Conservation (phyloP, 1,140 invertebrate genomes). For the Chlorops oryzae region DNA sequence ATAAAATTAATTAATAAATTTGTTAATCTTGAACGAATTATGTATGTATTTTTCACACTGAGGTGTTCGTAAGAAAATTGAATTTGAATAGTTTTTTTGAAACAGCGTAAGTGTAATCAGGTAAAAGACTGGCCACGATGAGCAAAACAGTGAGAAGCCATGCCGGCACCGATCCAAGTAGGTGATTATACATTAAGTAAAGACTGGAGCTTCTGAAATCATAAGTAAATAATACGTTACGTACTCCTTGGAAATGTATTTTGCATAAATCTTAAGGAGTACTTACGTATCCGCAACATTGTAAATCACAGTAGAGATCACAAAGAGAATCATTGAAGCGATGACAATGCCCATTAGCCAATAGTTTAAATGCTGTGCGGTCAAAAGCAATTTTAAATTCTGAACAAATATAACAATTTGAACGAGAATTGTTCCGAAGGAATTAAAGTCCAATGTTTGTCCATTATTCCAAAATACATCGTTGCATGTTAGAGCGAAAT, state of each 20-base stretch:
- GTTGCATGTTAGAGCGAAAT: constrained; percentile 36
- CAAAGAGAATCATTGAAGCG: constrained; percentile 55
- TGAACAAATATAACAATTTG: constrained; percentile 50
- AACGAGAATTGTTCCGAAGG: constrained; percentile 51
- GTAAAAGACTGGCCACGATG: constrained; percentile 52
- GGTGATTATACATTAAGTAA: constrained; percentile 54
- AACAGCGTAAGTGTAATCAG: too few relatives aligned
- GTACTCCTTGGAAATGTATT: neutral
- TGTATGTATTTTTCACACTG: too few relatives aligned
- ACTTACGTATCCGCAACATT: constrained; percentile 53
- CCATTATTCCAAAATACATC: constrained; percentile 45
- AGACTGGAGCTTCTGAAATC: constrained; percentile 55
- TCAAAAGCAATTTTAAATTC: constrained; percentile 56
- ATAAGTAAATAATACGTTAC: constrained; percentile 36
- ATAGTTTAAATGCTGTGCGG: constrained; percentile 59
- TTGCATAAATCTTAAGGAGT: constrained; percentile 1
- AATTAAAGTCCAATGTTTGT: constrained; percentile 46
- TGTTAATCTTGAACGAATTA: too few relatives aligned
- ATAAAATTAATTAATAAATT: too few relatives aligned
- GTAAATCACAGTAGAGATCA: constrained; percentile 54
- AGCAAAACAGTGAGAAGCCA: constrained; percentile 57
- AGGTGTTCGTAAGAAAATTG: too few relatives aligned
- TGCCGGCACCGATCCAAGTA: constrained; percentile 55
- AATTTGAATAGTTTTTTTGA: too few relatives aligned
- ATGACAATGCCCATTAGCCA: constrained; percentile 54